Evolutionary conservation across 2,888 invertebrate genomes (phyloP), one percentile per base, ranked within the genome.

Genomic region (Erebia palarica): DNA sequence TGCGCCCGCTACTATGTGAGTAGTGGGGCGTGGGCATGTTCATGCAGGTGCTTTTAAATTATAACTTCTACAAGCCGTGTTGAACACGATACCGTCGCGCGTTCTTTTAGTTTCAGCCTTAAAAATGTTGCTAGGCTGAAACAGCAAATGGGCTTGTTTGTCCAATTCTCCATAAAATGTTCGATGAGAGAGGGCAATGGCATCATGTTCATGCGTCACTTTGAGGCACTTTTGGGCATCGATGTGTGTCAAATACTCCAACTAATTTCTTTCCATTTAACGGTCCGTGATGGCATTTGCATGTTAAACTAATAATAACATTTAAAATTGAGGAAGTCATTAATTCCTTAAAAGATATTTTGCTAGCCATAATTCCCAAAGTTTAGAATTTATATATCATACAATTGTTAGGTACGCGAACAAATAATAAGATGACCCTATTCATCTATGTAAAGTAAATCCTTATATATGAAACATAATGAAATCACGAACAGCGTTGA

Each of bases 121-220:
- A 44, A 16, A 65, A 67, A 67, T 53, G 66, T 71, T 65, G 49
- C 57, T 61, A 69, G 61, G 63, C 64, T 59, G 60, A 57, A 59
- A 71, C 71, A 66, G 44, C 51, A 60, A 36, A 67, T 68, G 59
- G 68, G 59, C 55, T 57, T 67, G 66, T 69, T 49, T 70, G 66
- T 59, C 51, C 51, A 59, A 66, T 66, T 71, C 57, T 53, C 47
- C 57, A 59, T 70, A 66, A 59, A 71, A 55, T 64, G 53, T 55
- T 71, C n/a, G 14, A 60, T 61, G 61, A 74, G 71, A 67, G 61
- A 75, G 71, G 75, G 67, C 75, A 73, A 67, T 70, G 74, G 67
- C 75, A 57, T 69, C 36, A 36, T 5, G 36, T 36, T 36, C 66
- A 21, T 75, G 75, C 72, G 74, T 76, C 71, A 74, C 61, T 66